Evolutionary conservation across 1,140 invertebrate genomes (phyloP), one percentile per base, ranked within the genome.

Genomic region (Drosophila nikananu): DNA sequence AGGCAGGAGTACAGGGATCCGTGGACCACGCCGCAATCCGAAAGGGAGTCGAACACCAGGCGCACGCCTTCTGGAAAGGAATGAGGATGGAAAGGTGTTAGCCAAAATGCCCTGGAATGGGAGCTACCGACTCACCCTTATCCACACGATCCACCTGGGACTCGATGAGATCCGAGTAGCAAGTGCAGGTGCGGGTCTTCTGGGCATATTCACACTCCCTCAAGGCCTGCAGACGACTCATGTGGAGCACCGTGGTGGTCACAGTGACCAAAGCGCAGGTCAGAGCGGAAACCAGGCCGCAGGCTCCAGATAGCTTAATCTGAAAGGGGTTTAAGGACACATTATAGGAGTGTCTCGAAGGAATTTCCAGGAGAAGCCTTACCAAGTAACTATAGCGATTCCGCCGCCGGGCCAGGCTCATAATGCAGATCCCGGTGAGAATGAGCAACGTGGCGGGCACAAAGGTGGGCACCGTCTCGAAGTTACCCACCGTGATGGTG

Each of bases 221-320:
- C 23, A 98, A 93, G 0, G 96, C 97, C 93, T 98, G 97, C 25
- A 98, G 93, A 64, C 97, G 95, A 82, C 97, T 97, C 97, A 98
- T 98, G 92, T 98, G 97, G 63, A 98, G 96, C n/a, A 98, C 97
- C 0, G 97, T 98, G 0, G 97, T 98, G 3, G 97, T 98, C 19
- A 98, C 97, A 12, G 97, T 98, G 44, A 98, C 97, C 49, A 97
- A 94, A 15, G 97, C 96, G 92, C 97, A 98, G 2, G 97, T 96
- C 37, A 97, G 93, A 2, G 97, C 97, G 80, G 96, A 97, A 5
- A 97, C 95, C 23, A 98, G 94, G 72, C 97, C 97, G 91, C 96
- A 97, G 3, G 96, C 96, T 7, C 97, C 97, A 44, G 96, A 97
- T 37, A 97, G 94, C 94, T 98, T 98, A 78, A 98, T 97, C 97